These are phyloP conservation scores for Lasius platythorax DNA, from an alignment of 2,888 invertebrate genomes.

Conservation along the genomic window DNA sequence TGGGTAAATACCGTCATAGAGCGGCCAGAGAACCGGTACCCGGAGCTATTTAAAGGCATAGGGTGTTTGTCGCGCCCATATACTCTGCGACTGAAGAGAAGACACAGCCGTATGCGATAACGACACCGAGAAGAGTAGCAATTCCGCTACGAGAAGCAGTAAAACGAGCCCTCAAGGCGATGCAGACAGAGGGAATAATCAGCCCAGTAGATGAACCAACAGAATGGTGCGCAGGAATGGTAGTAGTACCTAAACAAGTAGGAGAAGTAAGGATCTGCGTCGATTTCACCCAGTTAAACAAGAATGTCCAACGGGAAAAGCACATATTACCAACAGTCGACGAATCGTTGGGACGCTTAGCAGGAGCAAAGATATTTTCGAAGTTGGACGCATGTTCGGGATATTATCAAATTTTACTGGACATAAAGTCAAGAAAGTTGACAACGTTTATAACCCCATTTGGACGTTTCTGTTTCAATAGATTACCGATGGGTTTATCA, in stretches of 20 bases:
- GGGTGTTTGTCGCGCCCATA: too few relatives aligned
- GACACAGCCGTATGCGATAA: too few relatives aligned
- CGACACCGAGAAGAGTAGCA: neutral
- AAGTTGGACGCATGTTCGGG: neutral
- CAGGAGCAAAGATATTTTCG: neutral
- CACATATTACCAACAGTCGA: neutral
- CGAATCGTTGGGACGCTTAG: neutral
- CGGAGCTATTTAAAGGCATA: too few relatives aligned
- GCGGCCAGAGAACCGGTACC: neutral
- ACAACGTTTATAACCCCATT: neutral
- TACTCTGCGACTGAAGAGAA: too few relatives aligned
- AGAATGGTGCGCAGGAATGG: neutral
- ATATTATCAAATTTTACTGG: neutral
- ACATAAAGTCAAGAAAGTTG: neutral
- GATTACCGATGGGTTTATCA: neutral
- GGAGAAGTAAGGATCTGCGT: neutral
- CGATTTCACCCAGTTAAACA: neutral
- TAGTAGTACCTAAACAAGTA: neutral
- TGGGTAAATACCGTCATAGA: neutral
- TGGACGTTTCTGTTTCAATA: neutral
- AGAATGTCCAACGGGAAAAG: neutral
- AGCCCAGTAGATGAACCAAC: neutral
- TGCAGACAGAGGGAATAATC: neutral
- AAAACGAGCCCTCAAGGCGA: neutral
- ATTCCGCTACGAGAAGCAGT: neutral